A percentile compares a stretch with the other conserved stretches of the same genome.
phyloP scores from a whole-genome alignment of 2,797 vertebrate genomes.

The Girardinus metallicus region DNA sequence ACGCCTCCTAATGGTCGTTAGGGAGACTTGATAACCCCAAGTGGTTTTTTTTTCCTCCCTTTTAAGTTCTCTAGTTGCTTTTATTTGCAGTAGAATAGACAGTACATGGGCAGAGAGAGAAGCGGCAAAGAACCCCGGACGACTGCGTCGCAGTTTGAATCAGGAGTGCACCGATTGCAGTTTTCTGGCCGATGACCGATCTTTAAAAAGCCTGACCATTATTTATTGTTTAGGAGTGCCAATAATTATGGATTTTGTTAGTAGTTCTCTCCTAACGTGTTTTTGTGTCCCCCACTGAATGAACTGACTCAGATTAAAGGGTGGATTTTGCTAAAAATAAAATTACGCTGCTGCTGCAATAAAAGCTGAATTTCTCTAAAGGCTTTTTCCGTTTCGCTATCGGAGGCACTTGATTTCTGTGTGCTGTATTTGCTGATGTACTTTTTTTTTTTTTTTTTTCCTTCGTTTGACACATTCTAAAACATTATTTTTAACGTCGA shows the following conservation, averaged over 20 bases:
- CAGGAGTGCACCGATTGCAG: neutral
- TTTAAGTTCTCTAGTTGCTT: neutral
- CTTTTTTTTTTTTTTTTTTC: neutral
- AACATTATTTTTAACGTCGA: slow-evolving; percentile 25
- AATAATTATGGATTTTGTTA: neutral
- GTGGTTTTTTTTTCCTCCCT: no score
- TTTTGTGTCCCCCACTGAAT: slow-evolving; percentile 1
- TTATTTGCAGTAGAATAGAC: neutral
- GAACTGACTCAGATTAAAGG: neutral
- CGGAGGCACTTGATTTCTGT: slow-evolving; percentile 5
- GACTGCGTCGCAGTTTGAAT: neutral
- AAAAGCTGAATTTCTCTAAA: neutral
- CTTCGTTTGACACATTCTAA: slow-evolving; percentile 10
- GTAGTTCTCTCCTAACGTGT: neutral
- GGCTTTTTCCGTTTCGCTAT: neutral
- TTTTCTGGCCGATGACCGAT: neutral
- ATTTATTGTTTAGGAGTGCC: neutral
- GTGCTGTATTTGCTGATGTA: slow-evolving; percentile 51
- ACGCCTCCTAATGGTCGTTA: neutral
- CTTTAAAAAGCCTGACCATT: neutral
- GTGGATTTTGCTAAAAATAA: neutral
- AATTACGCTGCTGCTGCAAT: neutral
- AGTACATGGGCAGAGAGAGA: neutral
- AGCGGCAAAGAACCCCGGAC: neutral
- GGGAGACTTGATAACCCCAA: neutral